Base-by-base conservation (phyloP, 2,888 invertebrate genomes). In the Drosophila meridionalis region DNA sequence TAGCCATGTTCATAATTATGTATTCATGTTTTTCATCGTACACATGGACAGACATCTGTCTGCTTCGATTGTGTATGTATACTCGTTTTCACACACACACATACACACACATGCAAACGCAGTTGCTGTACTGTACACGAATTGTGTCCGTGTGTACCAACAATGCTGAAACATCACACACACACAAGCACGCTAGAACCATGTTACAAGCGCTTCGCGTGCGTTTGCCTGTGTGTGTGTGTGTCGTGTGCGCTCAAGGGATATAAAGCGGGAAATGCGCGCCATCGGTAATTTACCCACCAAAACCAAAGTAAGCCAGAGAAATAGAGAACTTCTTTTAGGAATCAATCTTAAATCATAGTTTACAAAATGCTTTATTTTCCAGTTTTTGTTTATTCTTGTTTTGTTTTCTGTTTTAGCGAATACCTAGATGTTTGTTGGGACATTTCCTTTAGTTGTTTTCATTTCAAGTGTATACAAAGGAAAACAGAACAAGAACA, bases 321-420 rank as follows among this genome's bases (percentile, higher is more conserved):
- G 12, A 58, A 47, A 60, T 20, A 56, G 2, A 45, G n/a, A 20
- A 28, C 34, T 36, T 40, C 45, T 56, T 34, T 58, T 20, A 52
- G 20, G 57, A 45, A 50, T 73, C 43, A 48, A 61, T 69, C 72
- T 78, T 69, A 64, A 73, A 78, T 78, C 68, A 71, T 84, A 83
- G 83, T 85, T 82, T 84, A 83, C 71, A 87, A 82, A 86, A 87
- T 83, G 82, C 69, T 86, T 87, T 86, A 86, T 87, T 86, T 82
- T 53, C 47, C 62, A 74, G 58, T 80, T 76, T 52, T 58, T 58
- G 42, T 34, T 43, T 57, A 9, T 45, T 30, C 34, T 52, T 34
- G 34, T 52, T 36, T 52, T 52, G 5, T 45, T 45, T 45, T 8
- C 20, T 50, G 38, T n/a, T 30, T 71, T 69, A 68, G 69, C 74